Base-by-base conservation (phyloP, 2,113 vertebrate species). In the Cercocebus atys region DNA sequence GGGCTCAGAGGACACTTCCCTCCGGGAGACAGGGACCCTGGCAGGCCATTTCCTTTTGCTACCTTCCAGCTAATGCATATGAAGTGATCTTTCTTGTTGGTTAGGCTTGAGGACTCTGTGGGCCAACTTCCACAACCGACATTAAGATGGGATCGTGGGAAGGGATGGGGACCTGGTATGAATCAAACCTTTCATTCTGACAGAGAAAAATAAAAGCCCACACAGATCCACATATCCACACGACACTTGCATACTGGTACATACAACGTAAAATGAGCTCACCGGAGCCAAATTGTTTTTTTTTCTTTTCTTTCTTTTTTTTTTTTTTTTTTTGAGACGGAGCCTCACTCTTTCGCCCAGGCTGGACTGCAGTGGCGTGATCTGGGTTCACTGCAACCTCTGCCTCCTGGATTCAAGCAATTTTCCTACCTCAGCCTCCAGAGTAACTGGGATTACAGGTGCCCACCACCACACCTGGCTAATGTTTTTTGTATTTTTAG, bases 181-280 rank as follows among this genome's bases (percentile, higher is more conserved):
- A 88, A 94, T 86, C 78, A 83, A 79, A 90, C 0, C 52, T 96
- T 89, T 83, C 66, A 66, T 95, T 97, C 64, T 2, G 1, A 14
- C 9, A 64, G 92, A 93, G 78, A 87, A 81, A 88, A 38, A 45
- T 66, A 27, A 86, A 75, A 76, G 18, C 40, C n/a, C 52, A 20
- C 27, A 59, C 8, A 7, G 64, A 75, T 13, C 13, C 32, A 40
- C 14, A 55, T 0, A 6, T 1, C 14, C 30, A 23, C 30, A 30
- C 20, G 3, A 40, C 91, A 25, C 35, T 84, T 88, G 76, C 38
- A 16, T n/a, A 0, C 0, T 14, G 64, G 43, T 5, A 38, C 6
- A 2, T 1, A 2, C 8, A 32, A n/a, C 1, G 4, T 2, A 6
- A 8, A 23, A 68, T 0, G 27, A 52, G 27, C 80, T 45, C 27